Conservation (phyloP, 1,140 invertebrate species). For the Trichonephila clavata region DNA sequence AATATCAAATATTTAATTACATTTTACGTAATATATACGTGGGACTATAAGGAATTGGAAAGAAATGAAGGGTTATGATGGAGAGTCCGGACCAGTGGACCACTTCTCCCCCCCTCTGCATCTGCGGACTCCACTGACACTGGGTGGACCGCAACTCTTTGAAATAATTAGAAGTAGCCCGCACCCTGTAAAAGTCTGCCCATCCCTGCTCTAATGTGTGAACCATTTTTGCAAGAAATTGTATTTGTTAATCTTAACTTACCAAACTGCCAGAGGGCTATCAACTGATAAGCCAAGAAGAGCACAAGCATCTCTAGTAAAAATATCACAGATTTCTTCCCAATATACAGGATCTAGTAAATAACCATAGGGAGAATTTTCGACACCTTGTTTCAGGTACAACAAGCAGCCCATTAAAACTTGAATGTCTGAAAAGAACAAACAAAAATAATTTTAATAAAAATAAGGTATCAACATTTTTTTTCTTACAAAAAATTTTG, state of each 20-base stretch:
- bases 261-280: slow-evolving; percentile 88
- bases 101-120: no score
- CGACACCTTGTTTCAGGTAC: slow-evolving; percentile 89
- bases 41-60: no score
- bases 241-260: slow-evolving; percentile 76
- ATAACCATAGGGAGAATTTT: slow-evolving; percentile 90
- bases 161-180: no score
- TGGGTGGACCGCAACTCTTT: no score
- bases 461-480: not conserved
- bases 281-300: slow-evolving; percentile 94
- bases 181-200: no score
- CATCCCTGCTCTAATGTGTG: no score
- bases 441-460: slow-evolving; percentile 1
- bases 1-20: no score
- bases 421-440: slow-evolving; percentile 86
- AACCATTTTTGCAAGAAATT: no score
- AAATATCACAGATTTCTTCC: slow-evolving; percentile 93
- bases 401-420: slow-evolving; percentile 93
- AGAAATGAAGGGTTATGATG: no score
- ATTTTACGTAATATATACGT: no score
- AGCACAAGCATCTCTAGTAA: slow-evolving; percentile 95
- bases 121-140: no score
- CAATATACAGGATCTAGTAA: slow-evolving; percentile 90
- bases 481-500: not conserved
- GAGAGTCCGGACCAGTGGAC: no score